Conservation (phyloP, 2,113 vertebrate genomes). For the Thalassarche chlororhynchos region DNA sequence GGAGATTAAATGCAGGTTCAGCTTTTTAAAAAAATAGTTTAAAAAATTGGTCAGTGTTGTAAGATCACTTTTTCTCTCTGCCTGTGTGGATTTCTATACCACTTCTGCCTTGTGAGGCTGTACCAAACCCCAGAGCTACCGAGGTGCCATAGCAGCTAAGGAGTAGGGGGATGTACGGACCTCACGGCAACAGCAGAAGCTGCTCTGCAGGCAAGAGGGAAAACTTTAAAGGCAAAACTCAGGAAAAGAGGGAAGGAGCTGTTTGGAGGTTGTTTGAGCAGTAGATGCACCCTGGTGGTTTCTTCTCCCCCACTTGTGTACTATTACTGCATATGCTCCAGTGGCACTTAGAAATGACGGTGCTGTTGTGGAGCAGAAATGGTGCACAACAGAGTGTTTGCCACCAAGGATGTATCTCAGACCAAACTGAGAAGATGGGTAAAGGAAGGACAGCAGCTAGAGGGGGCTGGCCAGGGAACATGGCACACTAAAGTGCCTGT, state of each 20-base stretch:
- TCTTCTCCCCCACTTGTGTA: fast-evolving
- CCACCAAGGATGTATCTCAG: background rate
- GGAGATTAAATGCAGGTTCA: background rate
- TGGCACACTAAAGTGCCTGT: background rate
- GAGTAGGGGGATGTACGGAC: fast-evolving
- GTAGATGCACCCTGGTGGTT: background rate
- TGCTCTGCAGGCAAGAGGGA: background rate
- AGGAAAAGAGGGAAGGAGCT: background rate
- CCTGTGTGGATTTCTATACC: background rate
- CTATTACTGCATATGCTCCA: background rate
- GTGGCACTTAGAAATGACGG: background rate
- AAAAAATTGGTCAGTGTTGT: background rate
- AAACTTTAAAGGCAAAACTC: background rate
- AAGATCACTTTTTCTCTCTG: background rate
- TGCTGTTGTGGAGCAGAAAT: background rate
- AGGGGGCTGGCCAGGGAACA: background rate
- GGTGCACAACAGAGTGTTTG: background rate
- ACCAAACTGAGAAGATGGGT: background rate
- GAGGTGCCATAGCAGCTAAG: background rate
- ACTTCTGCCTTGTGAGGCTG: background rate
- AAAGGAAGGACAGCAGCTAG: background rate
- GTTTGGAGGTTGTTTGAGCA: background rate
- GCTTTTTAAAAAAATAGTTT: background rate
- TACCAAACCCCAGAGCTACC: background rate
- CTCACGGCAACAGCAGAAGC: background rate